Evolutionary conservation across 2,888 invertebrate genomes (phyloP).

Genomic region (Epistrophe grossulariae): DNA sequence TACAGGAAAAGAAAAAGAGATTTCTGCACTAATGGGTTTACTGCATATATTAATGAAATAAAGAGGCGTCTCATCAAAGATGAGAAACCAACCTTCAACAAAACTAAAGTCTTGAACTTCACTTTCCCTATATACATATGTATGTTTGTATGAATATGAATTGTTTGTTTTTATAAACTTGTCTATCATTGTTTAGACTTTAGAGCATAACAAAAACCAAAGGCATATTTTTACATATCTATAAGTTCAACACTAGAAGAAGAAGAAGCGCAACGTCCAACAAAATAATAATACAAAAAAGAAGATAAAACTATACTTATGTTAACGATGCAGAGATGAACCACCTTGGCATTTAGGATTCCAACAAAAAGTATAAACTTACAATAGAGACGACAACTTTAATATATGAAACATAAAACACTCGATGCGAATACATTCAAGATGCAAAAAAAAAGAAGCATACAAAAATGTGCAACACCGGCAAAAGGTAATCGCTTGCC

Average conservation of each 20-base stretch:
- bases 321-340: slow-evolving; percentile 50
- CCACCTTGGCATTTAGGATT: slow-evolving; percentile 73
- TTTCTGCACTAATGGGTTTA: slow-evolving; percentile 23
- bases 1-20: slow-evolving; percentile 19
- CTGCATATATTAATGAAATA: background rate
- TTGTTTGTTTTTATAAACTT: slow-evolving; percentile 32
- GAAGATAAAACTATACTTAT: slow-evolving; percentile 12
- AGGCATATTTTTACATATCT: slow-evolving; percentile 34
- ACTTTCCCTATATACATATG: slow-evolving; percentile 43
- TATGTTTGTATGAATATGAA: background rate
- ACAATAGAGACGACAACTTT: slow-evolving; percentile 35
- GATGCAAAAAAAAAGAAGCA: slow-evolving; percentile 6
- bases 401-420: slow-evolving; percentile 20
- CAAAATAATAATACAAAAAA: background rate
- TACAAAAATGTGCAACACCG: slow-evolving; percentile 22
- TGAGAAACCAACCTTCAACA: slow-evolving; percentile 60
- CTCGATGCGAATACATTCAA: slow-evolving; percentile 14
- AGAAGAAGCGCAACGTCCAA: slow-evolving; percentile 21
- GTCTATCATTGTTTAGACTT: slow-evolving; percentile 50
- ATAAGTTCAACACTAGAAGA: background rate
- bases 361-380: slow-evolving; percentile 28
- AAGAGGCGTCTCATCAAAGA: slow-evolving; percentile 23
- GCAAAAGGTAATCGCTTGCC: slow-evolving; percentile 51
- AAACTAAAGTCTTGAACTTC: slow-evolving; percentile 66
- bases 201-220: slow-evolving; percentile 26